Evolutionary conservation across 2,113 vertebrate species (phyloP).

Genomic region (Heliornis fulica): DNA sequence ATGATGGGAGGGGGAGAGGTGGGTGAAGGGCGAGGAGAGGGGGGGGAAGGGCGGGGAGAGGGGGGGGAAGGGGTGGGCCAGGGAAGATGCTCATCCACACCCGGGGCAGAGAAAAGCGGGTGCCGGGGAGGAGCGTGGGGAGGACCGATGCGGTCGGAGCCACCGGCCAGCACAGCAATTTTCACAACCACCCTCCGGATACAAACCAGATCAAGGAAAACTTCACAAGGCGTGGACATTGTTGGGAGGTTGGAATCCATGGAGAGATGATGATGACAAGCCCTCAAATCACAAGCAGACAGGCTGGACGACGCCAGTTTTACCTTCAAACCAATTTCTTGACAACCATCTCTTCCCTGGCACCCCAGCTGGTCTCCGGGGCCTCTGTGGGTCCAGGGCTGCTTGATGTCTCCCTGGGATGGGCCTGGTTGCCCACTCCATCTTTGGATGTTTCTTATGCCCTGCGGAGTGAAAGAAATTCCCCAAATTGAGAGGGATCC

Average conservation of each 20-base stretch:
- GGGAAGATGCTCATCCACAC: not conserved
- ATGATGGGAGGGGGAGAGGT: not conserved
- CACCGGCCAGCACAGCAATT: not conserved
- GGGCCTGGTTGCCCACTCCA: not conserved
- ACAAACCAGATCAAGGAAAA: slow-evolving; percentile 41
- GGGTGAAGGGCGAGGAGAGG: no score
- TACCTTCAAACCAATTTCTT: slow-evolving; percentile 17
- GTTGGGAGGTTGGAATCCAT: slow-evolving; percentile 18
- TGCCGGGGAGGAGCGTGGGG: not conserved
- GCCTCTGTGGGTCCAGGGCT: not conserved
- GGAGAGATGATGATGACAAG: not conserved
- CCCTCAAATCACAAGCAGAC: slow-evolving; percentile 7
- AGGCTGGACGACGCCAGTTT: slow-evolving; percentile 27
- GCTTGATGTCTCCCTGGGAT: not conserved
- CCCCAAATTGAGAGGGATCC: not conserved
- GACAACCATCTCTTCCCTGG: not conserved
- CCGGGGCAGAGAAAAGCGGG: not conserved
- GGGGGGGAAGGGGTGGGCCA: not conserved
- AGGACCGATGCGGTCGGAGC: slow-evolving; percentile 43
- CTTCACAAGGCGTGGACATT: not conserved
- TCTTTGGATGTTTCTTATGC: not conserved
- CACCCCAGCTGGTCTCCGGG: not conserved
- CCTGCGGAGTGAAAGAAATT: not conserved
- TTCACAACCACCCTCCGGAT: slow-evolving; percentile 13
- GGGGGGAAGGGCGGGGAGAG: no score